Conservation (phyloP, 2,888 invertebrate species). For the Andrena chrysosceles region DNA sequence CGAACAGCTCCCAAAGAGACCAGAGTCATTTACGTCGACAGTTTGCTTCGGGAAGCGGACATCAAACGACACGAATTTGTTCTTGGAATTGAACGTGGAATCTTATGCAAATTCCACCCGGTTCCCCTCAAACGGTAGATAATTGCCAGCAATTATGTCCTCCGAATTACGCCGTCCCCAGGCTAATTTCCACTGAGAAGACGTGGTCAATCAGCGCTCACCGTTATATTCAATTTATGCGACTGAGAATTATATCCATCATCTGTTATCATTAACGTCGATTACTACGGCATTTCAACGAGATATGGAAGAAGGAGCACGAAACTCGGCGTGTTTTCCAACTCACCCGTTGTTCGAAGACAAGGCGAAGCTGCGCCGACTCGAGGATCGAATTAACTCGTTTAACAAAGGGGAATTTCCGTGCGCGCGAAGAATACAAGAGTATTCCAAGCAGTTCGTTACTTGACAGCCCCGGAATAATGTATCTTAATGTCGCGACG, state of each 20-base stretch:
- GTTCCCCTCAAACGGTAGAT: conserved; percentile 27
- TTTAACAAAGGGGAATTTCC: conserved; percentile 57
- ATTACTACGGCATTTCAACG: neutral
- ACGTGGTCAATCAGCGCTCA: conserved; percentile 9
- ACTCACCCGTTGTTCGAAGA: conserved; percentile 6
- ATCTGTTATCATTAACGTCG: conserved; percentile 1
- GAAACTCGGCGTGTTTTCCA: neutral
- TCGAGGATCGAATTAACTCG: conserved; percentile 52
- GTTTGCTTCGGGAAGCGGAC: conserved; percentile 68
- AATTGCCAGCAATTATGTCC: conserved; percentile 39
- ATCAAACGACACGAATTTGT: conserved; percentile 53
- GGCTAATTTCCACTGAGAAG: neutral
- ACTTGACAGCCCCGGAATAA: conserved; percentile 62
- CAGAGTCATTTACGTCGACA: conserved; percentile 57
- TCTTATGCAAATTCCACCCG: conserved; percentile 41
- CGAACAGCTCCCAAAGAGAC: conserved; percentile 28
- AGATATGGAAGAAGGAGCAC: neutral
- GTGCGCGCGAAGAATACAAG: conserved; percentile 47
- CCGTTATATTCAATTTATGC: neutral
- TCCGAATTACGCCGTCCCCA: conserved; percentile 5
- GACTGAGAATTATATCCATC: too few species aligned
- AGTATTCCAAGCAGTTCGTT: conserved; percentile 47
- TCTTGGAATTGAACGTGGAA: conserved; percentile 24
- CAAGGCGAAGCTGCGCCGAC: neutral
- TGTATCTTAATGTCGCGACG: conserved; percentile 64